Percentiles rank a stretch among this genome's conserved stretches.
These are phyloP conservation scores for Platygyra sinensis DNA, from an alignment of 64 coral and sea anemone genomes.

Conservation along the genomic window DNA sequence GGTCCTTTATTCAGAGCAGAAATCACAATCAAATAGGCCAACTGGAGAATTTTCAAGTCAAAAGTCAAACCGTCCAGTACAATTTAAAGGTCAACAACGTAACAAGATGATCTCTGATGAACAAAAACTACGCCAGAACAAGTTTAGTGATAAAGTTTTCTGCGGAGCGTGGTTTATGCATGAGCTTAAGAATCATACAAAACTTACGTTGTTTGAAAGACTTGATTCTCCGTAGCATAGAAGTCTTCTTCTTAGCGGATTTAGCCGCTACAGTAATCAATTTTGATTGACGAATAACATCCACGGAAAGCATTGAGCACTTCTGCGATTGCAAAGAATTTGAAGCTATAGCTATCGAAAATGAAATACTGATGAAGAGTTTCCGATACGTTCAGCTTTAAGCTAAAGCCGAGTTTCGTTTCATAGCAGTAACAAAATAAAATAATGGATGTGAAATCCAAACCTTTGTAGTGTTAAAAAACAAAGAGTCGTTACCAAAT, in stretches of 20 bases:
- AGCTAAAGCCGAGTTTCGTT: background rate
- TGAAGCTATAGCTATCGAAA: background rate
- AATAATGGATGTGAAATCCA: background rate
- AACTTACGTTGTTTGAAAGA: background rate
- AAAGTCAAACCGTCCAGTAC: too few species aligned
- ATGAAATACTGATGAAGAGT: background rate
- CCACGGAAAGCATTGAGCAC: background rate
- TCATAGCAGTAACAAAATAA: background rate
- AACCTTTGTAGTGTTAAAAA: background rate
- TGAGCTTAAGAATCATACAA: too few species aligned
- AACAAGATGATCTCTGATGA: too few species aligned
- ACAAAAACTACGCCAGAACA: too few species aligned
- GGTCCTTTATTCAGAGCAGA: too few species aligned
- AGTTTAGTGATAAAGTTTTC: too few species aligned
- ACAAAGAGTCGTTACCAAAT: slow-evolving; percentile 1
- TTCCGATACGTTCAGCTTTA: background rate
- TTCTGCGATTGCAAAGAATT: background rate
- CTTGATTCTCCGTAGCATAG: slow-evolving; percentile 13
- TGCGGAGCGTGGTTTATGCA: too few species aligned
- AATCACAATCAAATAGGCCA: too few species aligned
- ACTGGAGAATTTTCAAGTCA: too few species aligned
- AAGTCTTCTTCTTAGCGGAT: background rate
- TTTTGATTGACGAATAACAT: background rate
- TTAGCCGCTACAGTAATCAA: background rate
- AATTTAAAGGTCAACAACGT: too few species aligned